Conservation (phyloP, 2,797 vertebrate genomes). For the Pteropus rufus region DNA sequence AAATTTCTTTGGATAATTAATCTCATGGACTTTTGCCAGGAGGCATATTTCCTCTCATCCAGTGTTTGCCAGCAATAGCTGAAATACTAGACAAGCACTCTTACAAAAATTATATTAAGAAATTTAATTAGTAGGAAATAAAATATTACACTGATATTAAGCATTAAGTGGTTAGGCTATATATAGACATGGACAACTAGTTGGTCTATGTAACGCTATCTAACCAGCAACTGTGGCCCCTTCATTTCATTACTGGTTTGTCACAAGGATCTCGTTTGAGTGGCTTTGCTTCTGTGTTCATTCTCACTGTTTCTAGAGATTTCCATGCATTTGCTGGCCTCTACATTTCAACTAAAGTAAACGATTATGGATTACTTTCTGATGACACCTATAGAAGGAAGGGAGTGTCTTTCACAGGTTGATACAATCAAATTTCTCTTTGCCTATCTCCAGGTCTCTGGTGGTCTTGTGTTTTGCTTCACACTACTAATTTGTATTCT, state of each 20-base stretch:
- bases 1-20: conserved; percentile 60
- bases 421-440: neutral
- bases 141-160: conserved; percentile 57
- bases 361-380: neutral
- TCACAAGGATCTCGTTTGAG: neutral
- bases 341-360: neutral
- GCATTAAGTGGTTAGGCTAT: conserved; percentile 30
- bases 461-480: neutral
- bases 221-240: neutral
- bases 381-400: neutral
- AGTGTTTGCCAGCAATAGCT: conserved; percentile 29
- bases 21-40: conserved; percentile 55
- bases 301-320: neutral
- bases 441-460: neutral
- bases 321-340: neutral
- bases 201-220: neutral
- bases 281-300: neutral
- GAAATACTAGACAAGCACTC: conserved; percentile 49
- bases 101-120: conserved; percentile 56
- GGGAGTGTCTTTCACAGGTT: neutral
- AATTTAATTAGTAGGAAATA: conserved; percentile 60
- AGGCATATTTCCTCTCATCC: conserved; percentile 36
- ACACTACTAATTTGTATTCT: neutral
- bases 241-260: neutral
- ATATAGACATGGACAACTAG: neutral